A percentile compares a stretch with the other conserved stretches of the same genome.
phyloP scores from a whole-genome alignment of 2,888 invertebrate species.

The Sisyra nigra region DNA sequence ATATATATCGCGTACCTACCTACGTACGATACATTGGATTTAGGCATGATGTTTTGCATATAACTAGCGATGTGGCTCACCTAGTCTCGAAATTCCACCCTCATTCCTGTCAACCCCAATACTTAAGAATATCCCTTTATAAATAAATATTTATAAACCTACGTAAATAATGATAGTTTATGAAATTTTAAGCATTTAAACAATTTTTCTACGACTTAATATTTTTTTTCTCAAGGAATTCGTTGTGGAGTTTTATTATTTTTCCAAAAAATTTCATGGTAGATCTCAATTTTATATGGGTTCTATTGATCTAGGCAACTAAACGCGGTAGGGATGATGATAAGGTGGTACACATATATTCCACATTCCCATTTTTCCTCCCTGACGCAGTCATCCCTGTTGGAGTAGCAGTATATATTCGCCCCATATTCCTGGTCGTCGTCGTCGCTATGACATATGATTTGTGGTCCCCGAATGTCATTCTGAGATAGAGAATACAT shows the following conservation, averaged over 20 bases:
- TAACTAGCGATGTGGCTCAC: slow-evolving; percentile 1
- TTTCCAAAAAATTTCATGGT: background rate
- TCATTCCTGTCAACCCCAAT: background rate
- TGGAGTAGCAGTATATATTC: too few relatives aligned
- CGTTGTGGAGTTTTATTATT: background rate
- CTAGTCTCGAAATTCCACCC: background rate
- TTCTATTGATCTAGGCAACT: background rate
- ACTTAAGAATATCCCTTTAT: background rate
- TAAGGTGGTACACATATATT: background rate
- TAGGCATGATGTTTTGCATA: slow-evolving; percentile 5
- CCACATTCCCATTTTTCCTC: background rate
- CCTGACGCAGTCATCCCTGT: background rate
- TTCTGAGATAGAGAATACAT: slow-evolving; percentile 10
- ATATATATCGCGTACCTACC: too few relatives aligned
- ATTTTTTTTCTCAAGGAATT: background rate
- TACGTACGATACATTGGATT: slow-evolving; percentile 1
- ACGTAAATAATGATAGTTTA: too few relatives aligned
- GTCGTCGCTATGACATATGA: slow-evolving; percentile 20
- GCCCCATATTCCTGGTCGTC: too few relatives aligned
- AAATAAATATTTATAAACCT: too few relatives aligned
- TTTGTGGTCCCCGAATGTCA: slow-evolving; percentile 20
- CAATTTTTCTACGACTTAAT: too few relatives aligned
- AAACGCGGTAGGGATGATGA: background rate
- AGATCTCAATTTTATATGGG: background rate
- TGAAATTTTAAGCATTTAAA: too few relatives aligned